These are phyloP conservation scores for Columba livia DNA, from an alignment of 2,113 vertebrate species.

Conservation along the genomic window DNA sequence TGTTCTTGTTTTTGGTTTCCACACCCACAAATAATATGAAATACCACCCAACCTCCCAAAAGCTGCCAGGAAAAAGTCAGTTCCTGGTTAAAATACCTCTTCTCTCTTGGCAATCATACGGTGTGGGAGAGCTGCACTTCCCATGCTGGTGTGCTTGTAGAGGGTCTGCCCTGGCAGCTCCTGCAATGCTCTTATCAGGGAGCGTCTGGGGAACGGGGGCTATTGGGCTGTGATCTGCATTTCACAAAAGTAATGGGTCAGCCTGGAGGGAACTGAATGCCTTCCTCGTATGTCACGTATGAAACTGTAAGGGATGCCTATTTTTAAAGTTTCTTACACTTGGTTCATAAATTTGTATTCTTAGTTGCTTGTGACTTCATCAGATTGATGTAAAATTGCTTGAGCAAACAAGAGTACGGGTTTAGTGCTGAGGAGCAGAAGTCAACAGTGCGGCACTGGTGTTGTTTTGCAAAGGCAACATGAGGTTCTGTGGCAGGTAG, in stretches of 20 bases:
- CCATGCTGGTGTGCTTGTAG: accelerated
- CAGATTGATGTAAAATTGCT: background rate
- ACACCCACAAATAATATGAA: background rate
- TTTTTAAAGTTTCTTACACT: background rate
- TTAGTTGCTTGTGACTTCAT: background rate
- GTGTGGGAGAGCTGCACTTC: background rate
- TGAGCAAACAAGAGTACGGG: background rate
- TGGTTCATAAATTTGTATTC: background rate
- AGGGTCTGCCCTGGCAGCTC: background rate
- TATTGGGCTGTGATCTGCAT: accelerated
- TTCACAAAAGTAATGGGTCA: background rate
- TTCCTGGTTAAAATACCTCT: background rate
- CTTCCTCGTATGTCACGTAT: background rate
- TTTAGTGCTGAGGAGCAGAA: background rate
- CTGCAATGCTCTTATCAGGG: background rate
- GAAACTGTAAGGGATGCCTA: background rate
- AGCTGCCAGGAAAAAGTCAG: background rate
- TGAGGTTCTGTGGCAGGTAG: background rate
- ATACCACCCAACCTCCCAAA: background rate
- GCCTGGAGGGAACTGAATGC: background rate
- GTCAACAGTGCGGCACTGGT: background rate
- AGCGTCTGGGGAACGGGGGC: background rate
- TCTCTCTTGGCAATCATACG: accelerated
- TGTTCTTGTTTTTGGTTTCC: background rate
- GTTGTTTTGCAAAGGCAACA: background rate